These are phyloP conservation scores for Elysia chlorotica DNA, from an alignment of 1,140 invertebrate species.

Conservation along the genomic window DNA sequence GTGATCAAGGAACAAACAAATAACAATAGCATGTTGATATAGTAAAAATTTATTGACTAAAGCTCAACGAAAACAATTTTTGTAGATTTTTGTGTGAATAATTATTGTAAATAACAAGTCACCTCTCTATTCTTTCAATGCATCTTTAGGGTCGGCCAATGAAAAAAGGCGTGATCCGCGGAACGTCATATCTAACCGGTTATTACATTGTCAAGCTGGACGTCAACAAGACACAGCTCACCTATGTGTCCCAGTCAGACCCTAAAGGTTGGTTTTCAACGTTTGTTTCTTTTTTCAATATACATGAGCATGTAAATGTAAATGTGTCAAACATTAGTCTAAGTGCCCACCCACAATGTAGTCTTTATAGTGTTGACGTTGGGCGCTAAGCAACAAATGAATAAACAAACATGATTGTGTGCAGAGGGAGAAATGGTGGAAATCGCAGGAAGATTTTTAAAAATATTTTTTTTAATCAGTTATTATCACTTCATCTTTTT, in stretches of 20 bases:
- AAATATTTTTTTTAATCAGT: no score
- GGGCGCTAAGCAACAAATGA: not conserved
- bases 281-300: constrained; percentile 4
- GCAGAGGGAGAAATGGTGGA: not conserved
- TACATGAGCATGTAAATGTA: not conserved
- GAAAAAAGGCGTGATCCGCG: constrained; percentile 80
- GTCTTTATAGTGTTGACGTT: no score
- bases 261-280: constrained; percentile 70
- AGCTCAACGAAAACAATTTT: not conserved
- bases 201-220: constrained; percentile 66
- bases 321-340: not conserved
- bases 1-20: no score
- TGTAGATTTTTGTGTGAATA: no score
- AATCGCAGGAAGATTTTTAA: no score
- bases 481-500: no score
- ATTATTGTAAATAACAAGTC: not conserved
- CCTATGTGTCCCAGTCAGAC: constrained; percentile 86
- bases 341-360: no score
- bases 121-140: not conserved
- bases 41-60: not conserved
- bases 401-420: not conserved
- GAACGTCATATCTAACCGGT: constrained; percentile 74
- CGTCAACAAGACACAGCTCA: constrained; percentile 71
- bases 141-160: constrained; percentile 73
- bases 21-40: not conserved